A percentile compares a stretch with the other conserved stretches of the same genome.
Conservation (phyloP, 2,888 invertebrate species). For the Aethes cnicana region DNA sequence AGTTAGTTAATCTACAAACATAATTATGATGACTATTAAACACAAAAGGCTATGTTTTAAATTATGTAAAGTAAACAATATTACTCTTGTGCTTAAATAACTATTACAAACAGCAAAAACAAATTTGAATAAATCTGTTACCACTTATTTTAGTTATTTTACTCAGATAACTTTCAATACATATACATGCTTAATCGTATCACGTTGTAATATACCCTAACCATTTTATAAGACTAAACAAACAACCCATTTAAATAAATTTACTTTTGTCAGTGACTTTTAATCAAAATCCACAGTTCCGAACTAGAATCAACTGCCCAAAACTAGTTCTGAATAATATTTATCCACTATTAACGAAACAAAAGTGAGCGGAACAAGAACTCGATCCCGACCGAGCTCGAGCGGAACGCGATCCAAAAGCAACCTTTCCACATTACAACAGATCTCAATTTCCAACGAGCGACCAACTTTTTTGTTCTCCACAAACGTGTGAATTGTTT, state of each 20-base stretch:
- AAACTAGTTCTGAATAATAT: constrained; percentile 66
- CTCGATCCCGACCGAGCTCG: constrained; percentile 43
- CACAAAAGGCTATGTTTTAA: no score
- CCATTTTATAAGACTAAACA: constrained; percentile 2
- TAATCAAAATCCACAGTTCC: constrained; percentile 57
- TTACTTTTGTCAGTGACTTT: constrained; percentile 40
- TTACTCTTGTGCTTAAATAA: no score
- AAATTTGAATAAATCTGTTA: no score
- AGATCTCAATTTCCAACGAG: constrained; percentile 28
- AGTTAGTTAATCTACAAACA: no score
- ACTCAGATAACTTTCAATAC: no score
- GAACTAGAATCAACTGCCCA: constrained; percentile 56
- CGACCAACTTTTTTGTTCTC: constrained; percentile 38
- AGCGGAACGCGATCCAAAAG: constrained; percentile 36
- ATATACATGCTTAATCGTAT: no score
- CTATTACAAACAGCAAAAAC: no score
- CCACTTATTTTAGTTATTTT: no score
- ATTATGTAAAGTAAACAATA: no score
- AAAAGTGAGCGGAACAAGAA: constrained; percentile 59
- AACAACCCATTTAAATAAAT: constrained; percentile 21
- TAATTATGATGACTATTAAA: no score
- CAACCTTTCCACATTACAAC: constrained; percentile 33
- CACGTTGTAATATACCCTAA: not conserved
- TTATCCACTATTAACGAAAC: constrained; percentile 64
- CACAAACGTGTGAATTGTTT: constrained; percentile 39